These are phyloP conservation scores for Lytechinus pictus DNA, from an alignment of 35 echinoderm and acorn worm genomes.

Conservation along the genomic window DNA sequence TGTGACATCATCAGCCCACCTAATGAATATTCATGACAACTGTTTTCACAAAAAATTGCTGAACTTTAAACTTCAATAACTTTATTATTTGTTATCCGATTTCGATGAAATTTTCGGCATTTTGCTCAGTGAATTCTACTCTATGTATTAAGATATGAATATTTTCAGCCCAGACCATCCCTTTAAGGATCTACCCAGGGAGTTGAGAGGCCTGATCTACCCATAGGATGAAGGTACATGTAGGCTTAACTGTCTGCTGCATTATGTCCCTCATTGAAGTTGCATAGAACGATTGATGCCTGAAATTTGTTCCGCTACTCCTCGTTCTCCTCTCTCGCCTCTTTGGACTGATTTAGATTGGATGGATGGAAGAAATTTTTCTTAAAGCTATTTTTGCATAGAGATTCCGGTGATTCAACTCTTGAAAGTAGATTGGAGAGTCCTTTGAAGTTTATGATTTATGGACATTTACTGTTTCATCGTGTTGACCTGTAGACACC, in stretches of 20 bases:
- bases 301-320: slow-evolving; percentile 5
- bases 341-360: slow-evolving; percentile 19
- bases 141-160: no score
- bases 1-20: no score
- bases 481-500: not conserved
- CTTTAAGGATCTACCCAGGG: no score
- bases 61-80: no score
- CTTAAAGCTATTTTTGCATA: not conserved
- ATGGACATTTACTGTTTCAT: not conserved
- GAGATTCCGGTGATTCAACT: not conserved
- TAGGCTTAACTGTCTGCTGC: not conserved
- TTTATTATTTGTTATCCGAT: no score
- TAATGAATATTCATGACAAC: no score
- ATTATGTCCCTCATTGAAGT: slow-evolving; percentile 4
- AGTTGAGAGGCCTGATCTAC: no score
- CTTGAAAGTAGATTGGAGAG: not conserved
- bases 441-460: not conserved
- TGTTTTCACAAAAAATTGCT: no score
- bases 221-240: not conserved
- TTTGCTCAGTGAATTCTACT: no score
- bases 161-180: no score
- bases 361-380: not conserved
- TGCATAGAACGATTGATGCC: not conserved
- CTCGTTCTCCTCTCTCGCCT: not conserved
- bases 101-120: no score